These are phyloP conservation scores for Osedax frankpressi DNA, from an alignment of 2,888 invertebrate species.

Conservation along the genomic window DNA sequence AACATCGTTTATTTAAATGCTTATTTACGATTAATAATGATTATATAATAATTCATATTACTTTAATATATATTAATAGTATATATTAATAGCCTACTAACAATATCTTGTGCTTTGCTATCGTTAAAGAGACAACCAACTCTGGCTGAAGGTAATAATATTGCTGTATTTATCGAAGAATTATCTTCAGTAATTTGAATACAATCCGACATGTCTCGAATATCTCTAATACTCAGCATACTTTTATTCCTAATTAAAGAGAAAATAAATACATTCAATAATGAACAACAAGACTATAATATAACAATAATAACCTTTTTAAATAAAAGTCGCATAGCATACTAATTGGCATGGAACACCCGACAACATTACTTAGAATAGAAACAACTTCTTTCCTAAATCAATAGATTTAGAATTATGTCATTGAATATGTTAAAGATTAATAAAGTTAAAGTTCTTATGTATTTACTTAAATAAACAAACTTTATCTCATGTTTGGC, in stretches of 20 bases:
- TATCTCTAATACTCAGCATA: background rate
- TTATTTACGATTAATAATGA: background rate
- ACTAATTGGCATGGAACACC: slow-evolving; percentile 62
- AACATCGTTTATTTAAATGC: background rate
- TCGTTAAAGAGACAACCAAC: background rate
- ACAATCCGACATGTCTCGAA: background rate
- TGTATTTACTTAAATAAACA: background rate
- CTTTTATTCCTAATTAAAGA: background rate
- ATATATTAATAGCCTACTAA: background rate
- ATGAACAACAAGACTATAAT: background rate
- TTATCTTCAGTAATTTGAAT: background rate
- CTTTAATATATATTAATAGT: background rate
- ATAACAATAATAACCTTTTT: slow-evolving; percentile 50
- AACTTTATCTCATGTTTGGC: background rate
- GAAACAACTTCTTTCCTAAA: slow-evolving; percentile 60
- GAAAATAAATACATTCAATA: slow-evolving; percentile 1
- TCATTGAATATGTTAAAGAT: background rate
- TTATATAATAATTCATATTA: too few relatives aligned
- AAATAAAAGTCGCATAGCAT: slow-evolving; percentile 71
- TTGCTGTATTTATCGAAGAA: background rate
- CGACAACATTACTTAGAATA: slow-evolving; percentile 63
- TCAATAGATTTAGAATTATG: background rate
- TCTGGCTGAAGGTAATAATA: background rate
- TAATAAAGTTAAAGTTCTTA: too few relatives aligned
- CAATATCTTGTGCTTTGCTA: background rate